Evolutionary conservation across 2,113 vertebrate species (phyloP).

Genomic region (Daubentonia madagascariensis): DNA sequence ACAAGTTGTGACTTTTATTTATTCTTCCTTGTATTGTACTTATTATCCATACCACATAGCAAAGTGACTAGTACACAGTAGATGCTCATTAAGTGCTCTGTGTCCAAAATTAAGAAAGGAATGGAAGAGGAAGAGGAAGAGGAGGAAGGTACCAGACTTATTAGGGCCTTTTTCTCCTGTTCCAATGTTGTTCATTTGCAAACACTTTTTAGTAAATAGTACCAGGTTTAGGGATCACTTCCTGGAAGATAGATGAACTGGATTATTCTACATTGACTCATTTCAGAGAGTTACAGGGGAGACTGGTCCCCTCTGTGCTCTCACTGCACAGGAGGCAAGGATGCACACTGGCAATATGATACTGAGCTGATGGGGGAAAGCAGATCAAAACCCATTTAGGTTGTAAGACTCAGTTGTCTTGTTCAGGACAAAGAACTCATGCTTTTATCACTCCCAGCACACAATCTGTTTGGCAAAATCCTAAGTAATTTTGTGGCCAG

Average conservation of each 20-base stretch:
- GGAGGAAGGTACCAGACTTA: background rate
- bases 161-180: background rate
- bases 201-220: background rate
- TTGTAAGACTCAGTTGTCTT: background rate
- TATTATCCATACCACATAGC: background rate
- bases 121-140: background rate
- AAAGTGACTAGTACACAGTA: background rate
- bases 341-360: background rate
- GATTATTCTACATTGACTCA: background rate
- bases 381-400: background rate
- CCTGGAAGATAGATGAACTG: background rate
- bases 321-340: background rate
- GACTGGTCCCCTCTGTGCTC: background rate
- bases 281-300: background rate
- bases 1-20: background rate
- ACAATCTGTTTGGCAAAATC: background rate
- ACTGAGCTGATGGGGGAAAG: background rate
- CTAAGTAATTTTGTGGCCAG: background rate
- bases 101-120: background rate
- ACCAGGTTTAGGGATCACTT: background rate
- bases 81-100: background rate
- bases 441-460: background rate
- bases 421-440: background rate
- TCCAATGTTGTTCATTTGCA: background rate
- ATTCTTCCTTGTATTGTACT: background rate